Evolutionary conservation across 2,888 invertebrate genomes (phyloP).

Genomic region (Suillia variegata): DNA sequence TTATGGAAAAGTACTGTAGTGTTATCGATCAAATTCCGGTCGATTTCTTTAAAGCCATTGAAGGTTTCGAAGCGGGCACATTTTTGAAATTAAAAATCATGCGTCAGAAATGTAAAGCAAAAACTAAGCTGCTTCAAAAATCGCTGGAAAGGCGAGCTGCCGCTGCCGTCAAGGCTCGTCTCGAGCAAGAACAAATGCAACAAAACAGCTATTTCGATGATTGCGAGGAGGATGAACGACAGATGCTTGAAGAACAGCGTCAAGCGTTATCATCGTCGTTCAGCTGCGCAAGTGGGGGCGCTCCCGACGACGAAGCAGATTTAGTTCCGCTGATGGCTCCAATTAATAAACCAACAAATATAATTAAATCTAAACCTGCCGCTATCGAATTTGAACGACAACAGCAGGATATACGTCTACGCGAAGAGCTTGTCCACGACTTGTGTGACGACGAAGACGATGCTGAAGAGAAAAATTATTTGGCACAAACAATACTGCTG

Average conservation of each 20-base stretch:
- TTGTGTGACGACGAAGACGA: constrained; percentile 39
- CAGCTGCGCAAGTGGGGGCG: constrained; percentile 23
- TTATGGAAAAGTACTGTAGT: constrained; percentile 69
- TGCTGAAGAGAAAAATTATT: constrained; percentile 35
- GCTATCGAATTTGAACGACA: not conserved
- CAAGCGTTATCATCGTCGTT: constrained; percentile 6
- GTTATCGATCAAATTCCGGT: constrained; percentile 71
- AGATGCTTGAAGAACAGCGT: constrained; percentile 40
- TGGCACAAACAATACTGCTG: constrained; percentile 39
- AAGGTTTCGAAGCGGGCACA: constrained; percentile 66
- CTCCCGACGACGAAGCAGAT: constrained; percentile 32
- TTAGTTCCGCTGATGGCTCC: constrained; percentile 13
- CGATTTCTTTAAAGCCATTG: constrained; percentile 66
- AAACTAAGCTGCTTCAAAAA: constrained; percentile 61
- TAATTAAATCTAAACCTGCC: not conserved
- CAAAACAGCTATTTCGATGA: constrained; percentile 38
- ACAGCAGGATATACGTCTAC: constrained; percentile 16
- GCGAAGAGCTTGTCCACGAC: constrained; percentile 41
- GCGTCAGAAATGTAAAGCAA: constrained; percentile 67
- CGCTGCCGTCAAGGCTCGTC: constrained; percentile 44
- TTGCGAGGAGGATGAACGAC: constrained; percentile 45
- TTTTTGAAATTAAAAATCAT: constrained; percentile 67
- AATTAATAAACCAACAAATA: not conserved
- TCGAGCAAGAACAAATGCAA: not conserved
- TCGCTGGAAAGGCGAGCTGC: constrained; percentile 39